Evolutionary conservation across 2,113 vertebrate species (phyloP).

Genomic region (Thomomys bottae): DNA sequence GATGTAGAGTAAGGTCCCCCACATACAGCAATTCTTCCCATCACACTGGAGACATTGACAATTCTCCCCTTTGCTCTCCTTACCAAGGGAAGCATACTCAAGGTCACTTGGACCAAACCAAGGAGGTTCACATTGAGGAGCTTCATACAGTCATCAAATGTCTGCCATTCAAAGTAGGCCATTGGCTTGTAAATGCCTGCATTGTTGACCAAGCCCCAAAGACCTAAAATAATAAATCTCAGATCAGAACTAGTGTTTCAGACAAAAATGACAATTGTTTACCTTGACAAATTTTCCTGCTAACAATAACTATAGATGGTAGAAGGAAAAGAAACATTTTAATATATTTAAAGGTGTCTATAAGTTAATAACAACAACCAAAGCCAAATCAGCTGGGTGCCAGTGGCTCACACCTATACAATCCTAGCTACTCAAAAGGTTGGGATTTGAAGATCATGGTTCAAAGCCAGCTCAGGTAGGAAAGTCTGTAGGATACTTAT

Average conservation of each 20-base stretch:
- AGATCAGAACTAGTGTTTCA: not conserved
- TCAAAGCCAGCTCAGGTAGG: no score
- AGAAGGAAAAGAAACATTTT: constrained; percentile 6
- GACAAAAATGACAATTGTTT: not conserved
- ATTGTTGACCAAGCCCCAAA: constrained; percentile 70
- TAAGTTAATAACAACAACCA: not conserved
- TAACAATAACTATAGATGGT: constrained; percentile 45
- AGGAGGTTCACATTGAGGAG: constrained; percentile 82
- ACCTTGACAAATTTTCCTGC: not conserved
- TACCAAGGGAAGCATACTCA: constrained; percentile 83
- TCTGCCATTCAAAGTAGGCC: constrained; percentile 27
- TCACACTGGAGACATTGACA: constrained; percentile 83
- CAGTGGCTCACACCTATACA: no score
- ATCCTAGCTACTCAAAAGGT: no score
- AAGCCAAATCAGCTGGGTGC: no score
- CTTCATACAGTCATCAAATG: not conserved
- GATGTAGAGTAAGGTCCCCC: constrained; percentile 80
- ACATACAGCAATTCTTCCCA: constrained; percentile 77
- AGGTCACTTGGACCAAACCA: constrained; percentile 81
- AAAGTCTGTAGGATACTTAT: no score
- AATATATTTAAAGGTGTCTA: not conserved
- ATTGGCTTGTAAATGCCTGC: not conserved
- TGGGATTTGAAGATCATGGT: no score
- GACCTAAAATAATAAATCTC: constrained; percentile 57
- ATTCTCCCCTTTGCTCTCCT: constrained; percentile 82